Conservation (phyloP, 2,888 invertebrate genomes). For the Sinhomidia bicolor region DNA sequence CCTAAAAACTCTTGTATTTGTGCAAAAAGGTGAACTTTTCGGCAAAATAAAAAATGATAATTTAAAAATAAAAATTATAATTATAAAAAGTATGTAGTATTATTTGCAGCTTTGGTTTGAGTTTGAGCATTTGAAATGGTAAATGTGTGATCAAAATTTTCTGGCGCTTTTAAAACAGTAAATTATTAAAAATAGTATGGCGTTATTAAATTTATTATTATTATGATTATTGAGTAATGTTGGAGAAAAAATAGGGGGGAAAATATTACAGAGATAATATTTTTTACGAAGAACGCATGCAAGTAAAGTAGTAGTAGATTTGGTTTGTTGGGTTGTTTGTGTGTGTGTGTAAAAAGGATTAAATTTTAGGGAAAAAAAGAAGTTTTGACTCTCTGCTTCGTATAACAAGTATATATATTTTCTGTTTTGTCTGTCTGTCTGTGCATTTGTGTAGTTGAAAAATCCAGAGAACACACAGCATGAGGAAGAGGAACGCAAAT, state of each 20-base stretch:
- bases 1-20: constrained; percentile 1
- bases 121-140: constrained; percentile 63
- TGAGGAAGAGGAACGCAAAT: constrained; percentile 32
- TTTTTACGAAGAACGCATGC: constrained; percentile 28
- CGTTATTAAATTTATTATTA: not conserved
- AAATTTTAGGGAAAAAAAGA: constrained; percentile 23
- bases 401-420: not conserved
- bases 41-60: constrained; percentile 30
- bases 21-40: constrained; percentile 9
- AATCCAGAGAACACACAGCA: constrained; percentile 58
- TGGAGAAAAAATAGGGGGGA: constrained; percentile 27
- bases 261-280: constrained; percentile 12
- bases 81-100: constrained; percentile 32
- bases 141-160: constrained; percentile 35
- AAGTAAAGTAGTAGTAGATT: constrained; percentile 13
- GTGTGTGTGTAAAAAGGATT: constrained; percentile 35
- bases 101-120: constrained; percentile 67
- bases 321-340: not conserved
- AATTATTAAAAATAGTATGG: not conserved
- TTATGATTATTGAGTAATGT: not conserved
- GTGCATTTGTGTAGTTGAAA: constrained; percentile 70
- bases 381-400: constrained; percentile 66
- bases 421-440: constrained; percentile 56
- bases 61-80: constrained; percentile 10
- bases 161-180: constrained; percentile 17